Evolutionary conservation across 2,888 invertebrate species (phyloP), one percentile per base, ranked within the genome.

Genomic region (Gymnocheta viridis): DNA sequence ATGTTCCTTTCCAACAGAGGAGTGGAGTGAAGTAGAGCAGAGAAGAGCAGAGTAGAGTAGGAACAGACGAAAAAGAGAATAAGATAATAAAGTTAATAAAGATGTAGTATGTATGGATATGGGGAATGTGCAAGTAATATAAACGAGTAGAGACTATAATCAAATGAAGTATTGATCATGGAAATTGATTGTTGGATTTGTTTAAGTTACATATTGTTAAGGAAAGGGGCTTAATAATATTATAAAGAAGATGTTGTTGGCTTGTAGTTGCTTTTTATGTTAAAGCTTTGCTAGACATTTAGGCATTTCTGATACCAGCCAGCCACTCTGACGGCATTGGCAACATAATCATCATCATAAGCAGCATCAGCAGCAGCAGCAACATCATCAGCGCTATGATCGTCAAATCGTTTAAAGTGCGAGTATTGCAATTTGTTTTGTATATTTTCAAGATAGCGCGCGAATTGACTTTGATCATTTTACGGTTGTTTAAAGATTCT

Each of bases 381-480:
- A 38, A 22, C 62, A 51, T 17, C n/a, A 62, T 64, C 24, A 58
- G 27, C n/a, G 17, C 14, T 14, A 62, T 76, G 41, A 58, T 77
- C 35, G 56, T 77, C 47, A 58, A 67, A 77, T 38, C 54, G 67
- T 81, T 81, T 73, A 64, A 76, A 85, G 85, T 84, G 82, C 79
- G 81, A 69, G 82, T 80, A 79, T 86, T 85, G 86, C 77, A 84
- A 84, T 84, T 84, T 73, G 81, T 69, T 77, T 86, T 86, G 81
- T 88, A 88, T 87, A 87, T 85, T 81, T 58, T 54, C n/a, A 64
- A 58, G 77, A 90, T 89, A 89, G 88, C 90, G 90, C 90, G 90
- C 90, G 90, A 90, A 90, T 90, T 89, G 89, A 88, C 90, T 90
- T 90, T 90, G 90, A 90, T 90, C 89, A 90, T 90, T 90, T 90